Percentiles rank a stretch among this genome's conserved stretches.
These are phyloP conservation scores for Aldrovandia affinis DNA, from an alignment of 2,797 vertebrate genomes.

Conservation along the genomic window DNA sequence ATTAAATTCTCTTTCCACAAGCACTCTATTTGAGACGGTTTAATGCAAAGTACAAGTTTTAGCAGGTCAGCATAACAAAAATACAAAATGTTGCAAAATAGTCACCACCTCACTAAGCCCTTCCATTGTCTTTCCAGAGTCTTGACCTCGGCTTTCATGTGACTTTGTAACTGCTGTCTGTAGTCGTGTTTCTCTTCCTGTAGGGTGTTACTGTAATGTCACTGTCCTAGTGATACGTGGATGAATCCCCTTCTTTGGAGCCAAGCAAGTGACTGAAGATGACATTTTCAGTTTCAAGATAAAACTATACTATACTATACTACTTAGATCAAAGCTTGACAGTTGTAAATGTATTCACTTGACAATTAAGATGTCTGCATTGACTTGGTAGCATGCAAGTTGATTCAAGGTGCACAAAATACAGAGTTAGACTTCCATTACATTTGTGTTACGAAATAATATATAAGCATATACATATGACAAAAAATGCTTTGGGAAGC, in stretches of 20 bases:
- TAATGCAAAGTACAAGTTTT: neutral
- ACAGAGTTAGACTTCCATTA: neutral
- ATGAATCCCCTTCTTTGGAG: neutral
- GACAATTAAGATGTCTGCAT: neutral
- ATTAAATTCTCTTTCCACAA: conserved; percentile 23
- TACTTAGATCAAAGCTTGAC: neutral
- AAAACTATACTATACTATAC: no score
- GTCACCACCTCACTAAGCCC: neutral
- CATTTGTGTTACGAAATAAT: neutral
- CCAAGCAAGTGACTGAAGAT: neutral
- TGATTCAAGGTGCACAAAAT: neutral
- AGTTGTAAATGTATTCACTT: neutral
- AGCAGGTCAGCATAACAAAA: neutral
- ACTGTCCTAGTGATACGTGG: neutral
- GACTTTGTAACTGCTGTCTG: neutral
- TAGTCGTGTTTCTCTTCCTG: neutral
- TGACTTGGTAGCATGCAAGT: neutral
- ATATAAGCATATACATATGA: neutral
- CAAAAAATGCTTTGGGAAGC: neutral
- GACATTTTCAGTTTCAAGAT: neutral
- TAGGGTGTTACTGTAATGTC: neutral
- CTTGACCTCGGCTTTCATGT: neutral
- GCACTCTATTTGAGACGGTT: neutral
- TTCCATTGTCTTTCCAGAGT: neutral
- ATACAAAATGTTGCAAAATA: conserved; percentile 1